Conservation (phyloP, 2,797 vertebrate genomes). For the Sebastes oblongus region DNA sequence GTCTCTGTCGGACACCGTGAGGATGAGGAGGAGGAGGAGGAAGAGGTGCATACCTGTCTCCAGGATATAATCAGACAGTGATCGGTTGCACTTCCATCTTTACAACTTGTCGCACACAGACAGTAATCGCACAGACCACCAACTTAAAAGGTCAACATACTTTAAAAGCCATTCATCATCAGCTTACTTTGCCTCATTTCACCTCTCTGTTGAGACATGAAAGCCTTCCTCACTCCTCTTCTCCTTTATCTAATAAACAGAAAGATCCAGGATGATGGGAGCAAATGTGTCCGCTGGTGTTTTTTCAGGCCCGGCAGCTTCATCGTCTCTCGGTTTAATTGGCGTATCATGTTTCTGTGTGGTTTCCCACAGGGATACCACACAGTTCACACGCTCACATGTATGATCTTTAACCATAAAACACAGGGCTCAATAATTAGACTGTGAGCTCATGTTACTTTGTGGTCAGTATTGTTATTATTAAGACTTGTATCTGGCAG, state of each 20-base stretch:
- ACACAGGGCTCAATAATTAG: not conserved
- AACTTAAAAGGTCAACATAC: not conserved
- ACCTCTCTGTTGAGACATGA: not conserved
- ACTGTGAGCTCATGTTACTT: not conserved
- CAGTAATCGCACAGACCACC: slow-evolving; percentile 1
- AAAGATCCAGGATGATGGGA: not conserved
- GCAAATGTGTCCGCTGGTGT: not conserved
- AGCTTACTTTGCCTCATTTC: not conserved
- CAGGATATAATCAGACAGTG: not conserved
- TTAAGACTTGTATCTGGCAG: rapidly evolving
- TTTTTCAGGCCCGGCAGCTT: not conserved
- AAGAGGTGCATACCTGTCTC: not conserved
- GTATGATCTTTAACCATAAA: not conserved
- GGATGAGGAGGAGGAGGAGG: not conserved
- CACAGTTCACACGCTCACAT: slow-evolving; percentile 11
- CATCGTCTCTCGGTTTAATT: slow-evolving; percentile 10
- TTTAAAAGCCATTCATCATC: not conserved
- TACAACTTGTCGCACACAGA: not conserved
- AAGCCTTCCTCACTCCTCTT: not conserved
- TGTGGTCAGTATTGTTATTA: not conserved
- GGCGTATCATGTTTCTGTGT: slow-evolving; percentile 20
- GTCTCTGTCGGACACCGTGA: not conserved
- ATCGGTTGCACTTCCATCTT: slow-evolving; percentile 3
- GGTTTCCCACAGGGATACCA: not conserved
- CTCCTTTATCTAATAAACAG: not conserved